Evolutionary conservation across 2,113 vertebrate genomes (phyloP), one percentile per base, ranked within the genome.

Genomic region (Brachyhypopomus occidentalis): DNA sequence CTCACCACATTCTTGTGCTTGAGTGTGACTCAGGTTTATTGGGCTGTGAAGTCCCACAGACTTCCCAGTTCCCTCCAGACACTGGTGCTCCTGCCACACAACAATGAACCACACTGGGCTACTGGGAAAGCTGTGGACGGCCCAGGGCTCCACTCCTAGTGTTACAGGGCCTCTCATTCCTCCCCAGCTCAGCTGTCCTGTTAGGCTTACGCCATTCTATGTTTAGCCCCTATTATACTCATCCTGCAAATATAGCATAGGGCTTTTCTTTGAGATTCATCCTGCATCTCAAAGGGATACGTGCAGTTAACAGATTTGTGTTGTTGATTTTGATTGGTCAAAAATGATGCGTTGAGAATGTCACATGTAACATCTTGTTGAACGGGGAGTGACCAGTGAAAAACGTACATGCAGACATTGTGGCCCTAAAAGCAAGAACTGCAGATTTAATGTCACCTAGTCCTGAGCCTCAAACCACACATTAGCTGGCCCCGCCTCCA

Each of bases 181-280:
- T 30, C 41, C 76, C 75, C 83, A 75, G 73, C 72, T 85, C 87
- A 89, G 87, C 87, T 90, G 91, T 88, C 84, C 23, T 63, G 67
- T 86, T 66, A 82, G 84, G 85, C 86, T 91, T 88, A 88, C 27
- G 11, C 16, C 4, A 11, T 20, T 79, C 87, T 90, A 88, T 88
- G 76, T 88, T 86, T 92, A 89, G 83, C 45, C 36, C 74, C 67
- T 80, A 78, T 88, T 78, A 75, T 62, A 38, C 30, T 56, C 38
- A 34, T 41, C 41, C 19, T 73, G 19, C 3, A 4, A 8, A 5
- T 74, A 74, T 74, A 14, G 48, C 2, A 52, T 20, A 17, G 14
- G 64, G 48, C 5, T 80, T 66, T 36, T 80, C 2, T 55, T 2
- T 56, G 64, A 17, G 27, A 36, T 67, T 48, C 20, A 41, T 2